Base-by-base conservation (phyloP, 2,888 invertebrate species). In the Hofmannophila pseudospretella region DNA sequence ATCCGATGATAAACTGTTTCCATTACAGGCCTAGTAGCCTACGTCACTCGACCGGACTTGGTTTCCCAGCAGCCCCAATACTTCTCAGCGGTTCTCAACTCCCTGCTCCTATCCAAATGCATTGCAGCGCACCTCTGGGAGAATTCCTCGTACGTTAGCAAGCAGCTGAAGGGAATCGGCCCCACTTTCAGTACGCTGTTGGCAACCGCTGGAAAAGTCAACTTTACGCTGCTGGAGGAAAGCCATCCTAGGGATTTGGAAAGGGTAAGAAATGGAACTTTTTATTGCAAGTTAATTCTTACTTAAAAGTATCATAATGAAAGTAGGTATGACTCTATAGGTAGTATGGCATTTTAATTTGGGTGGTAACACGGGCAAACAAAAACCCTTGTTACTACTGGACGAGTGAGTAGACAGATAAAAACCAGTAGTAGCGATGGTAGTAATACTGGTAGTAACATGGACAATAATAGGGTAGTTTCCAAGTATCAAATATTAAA, bases 241-340 rank as follows among this genome's bases (percentile, higher is more conserved):
- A 89, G 91, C 14, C 91, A 93, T 76, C 93, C 94, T 1, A 86
- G 93, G 54, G 91, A 93, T 57, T 77, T 95, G 49, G 94, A 94
- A 84, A 78, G 91, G 79, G 91, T 91, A 45, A 54, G 68, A 46
- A n/a, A n/a, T 35, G 11, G 2, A 11, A 9, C 22, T 32, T 32
- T n/a, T n/a, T n/a, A n/a, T n/a, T n/a, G n/a, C n/a, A n/a, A n/a
- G n/a, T n/a, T n/a, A n/a, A n/a, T n/a, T n/a, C n/a, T n/a, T n/a
- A n/a, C n/a, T n/a, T n/a, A n/a, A n/a, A n/a, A n/a, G n/a, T n/a
- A n/a, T n/a, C n/a, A n/a, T n/a, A n/a, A n/a, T n/a, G n/a, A n/a
- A n/a, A n/a, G n/a, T n/a, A n/a, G n/a, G n/a, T n/a, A n/a, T n/a
- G n/a, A n/a, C n/a, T n/a, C n/a, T n/a, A n/a, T n/a, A n/a, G n/a